Base-by-base conservation (phyloP, 2,888 invertebrate species). In the Embidobia sp. region DNA sequence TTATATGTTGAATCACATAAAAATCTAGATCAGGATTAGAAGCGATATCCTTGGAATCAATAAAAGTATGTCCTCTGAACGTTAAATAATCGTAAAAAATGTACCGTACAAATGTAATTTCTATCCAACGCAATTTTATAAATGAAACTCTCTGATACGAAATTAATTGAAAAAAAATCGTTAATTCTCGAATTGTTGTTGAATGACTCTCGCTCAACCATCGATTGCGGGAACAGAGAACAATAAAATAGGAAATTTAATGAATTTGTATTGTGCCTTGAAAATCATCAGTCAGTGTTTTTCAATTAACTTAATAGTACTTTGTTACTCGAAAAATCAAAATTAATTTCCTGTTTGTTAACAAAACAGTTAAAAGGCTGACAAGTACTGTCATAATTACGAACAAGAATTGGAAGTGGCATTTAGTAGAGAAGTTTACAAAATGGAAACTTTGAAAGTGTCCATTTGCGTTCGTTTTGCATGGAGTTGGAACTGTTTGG, bases 331-430 rank as follows among this genome's bases (percentile, higher is more conserved):
- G 27, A 37, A 53, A 63, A 63, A 48, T 63, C 15, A 29, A 26
- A 55, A 53, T 46, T 70, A 64, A 48, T 64, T 44, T 63, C 22
- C n/a, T 40, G 51, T 57, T 57, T 66, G 73, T 74, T 74, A 74
- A 42, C 59, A 29, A 49, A 69, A 61, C 55, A 49, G 63, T 63
- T 61, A 55, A 75, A 69, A 61, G 63, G 42, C 44, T 55, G 67
- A 69, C 67, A 69, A 75, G 67, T 22, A 22, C 48, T 40, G 67
- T 63, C 75, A 75, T 46, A 67, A 75, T 75, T 63, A 67, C 55
- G 35, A 67, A 55, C 67, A 67, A 69, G 75, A 69, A 75, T 75
- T 75, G 75, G 55, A 67, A 67, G 67, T 67, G 75, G 61, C 75
- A 63, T 75, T 67, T 69, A 69, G 55, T 61, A 61, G 75, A 42